phyloP scores from a whole-genome alignment of 1,140 invertebrate species.

The Drosophila hydei region DNA sequence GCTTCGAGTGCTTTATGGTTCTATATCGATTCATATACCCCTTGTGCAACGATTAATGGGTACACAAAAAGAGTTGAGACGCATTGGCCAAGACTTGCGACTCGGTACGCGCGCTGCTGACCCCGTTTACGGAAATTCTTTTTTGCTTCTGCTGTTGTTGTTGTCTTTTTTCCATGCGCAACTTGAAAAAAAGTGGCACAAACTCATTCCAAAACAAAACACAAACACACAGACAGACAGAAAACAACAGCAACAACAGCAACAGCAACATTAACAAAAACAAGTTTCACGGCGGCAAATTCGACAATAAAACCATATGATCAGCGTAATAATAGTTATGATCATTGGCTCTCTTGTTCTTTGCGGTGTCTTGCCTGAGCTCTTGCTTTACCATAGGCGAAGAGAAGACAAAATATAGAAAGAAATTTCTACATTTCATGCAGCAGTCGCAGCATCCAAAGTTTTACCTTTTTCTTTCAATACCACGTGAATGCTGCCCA shows the following conservation, averaged over 20 bases:
- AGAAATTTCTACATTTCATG: conserved; percentile 52
- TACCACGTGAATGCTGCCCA: background rate
- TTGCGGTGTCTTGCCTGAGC: conserved; percentile 1
- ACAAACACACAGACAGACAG: conserved; percentile 8
- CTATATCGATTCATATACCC: background rate
- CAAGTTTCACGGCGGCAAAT: conserved; percentile 73
- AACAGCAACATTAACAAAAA: conserved; percentile 45
- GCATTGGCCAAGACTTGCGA: conserved; percentile 32
- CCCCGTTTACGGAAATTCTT: conserved; percentile 77
- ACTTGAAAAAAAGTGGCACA: conserved; percentile 74
- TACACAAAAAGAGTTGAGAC: conserved; percentile 10
- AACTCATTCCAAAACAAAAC: conserved; percentile 70
- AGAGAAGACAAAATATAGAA: conserved; percentile 6
- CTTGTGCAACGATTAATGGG: background rate
- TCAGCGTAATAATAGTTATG: conserved; percentile 79
- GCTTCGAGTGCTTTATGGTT: no score
- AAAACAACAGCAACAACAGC: conserved; percentile 24
- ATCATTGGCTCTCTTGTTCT: conserved; percentile 60
- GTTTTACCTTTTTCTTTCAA: conserved; percentile 48
- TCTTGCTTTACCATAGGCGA: conserved; percentile 5
- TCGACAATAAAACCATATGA: conserved; percentile 81
- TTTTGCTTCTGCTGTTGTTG: conserved; percentile 38
- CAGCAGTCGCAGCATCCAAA: conserved; percentile 19
- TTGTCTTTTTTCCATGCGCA: conserved; percentile 48
- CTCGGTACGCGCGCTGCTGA: conserved; percentile 53